These are phyloP conservation scores for Austrolebias charrua DNA, from an alignment of 2,797 vertebrate species.

Conservation along the genomic window DNA sequence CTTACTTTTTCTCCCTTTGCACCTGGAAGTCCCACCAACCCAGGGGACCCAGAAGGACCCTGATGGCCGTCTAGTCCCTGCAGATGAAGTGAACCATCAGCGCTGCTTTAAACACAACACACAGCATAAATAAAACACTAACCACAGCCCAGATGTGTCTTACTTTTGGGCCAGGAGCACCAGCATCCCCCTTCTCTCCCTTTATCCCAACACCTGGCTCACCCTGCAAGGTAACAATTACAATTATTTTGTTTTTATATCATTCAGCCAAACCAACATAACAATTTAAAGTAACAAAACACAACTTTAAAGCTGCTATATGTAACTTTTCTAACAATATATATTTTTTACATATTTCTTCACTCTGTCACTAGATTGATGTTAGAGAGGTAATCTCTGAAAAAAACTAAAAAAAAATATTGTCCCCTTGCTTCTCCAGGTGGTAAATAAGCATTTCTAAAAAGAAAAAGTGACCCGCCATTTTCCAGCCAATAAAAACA, in stretches of 20 bases:
- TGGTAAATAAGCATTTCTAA: too few relatives aligned
- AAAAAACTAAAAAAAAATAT: too few relatives aligned
- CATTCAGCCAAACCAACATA: too few relatives aligned
- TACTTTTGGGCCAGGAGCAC: conserved; percentile 69
- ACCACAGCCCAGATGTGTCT: conserved; percentile 9
- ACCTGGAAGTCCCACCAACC: conserved; percentile 91
- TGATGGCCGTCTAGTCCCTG: conserved; percentile 76
- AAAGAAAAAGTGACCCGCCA: too few relatives aligned
- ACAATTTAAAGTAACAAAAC: too few relatives aligned
- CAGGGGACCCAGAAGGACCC: conserved; percentile 83
- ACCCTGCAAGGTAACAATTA: conserved; percentile 65
- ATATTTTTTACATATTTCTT: too few relatives aligned
- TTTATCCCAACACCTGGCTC: conserved; percentile 71
- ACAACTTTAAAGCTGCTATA: too few relatives aligned
- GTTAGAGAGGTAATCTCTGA: too few relatives aligned
- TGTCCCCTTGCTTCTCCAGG: too few relatives aligned
- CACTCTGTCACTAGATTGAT: too few relatives aligned
- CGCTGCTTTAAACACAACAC: neutral
- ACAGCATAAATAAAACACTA: neutral
- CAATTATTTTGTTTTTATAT: neutral
- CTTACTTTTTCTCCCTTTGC: conserved; percentile 94
- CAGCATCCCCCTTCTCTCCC: conserved; percentile 75
- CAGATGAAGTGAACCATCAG: conserved; percentile 12
- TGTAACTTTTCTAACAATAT: too few relatives aligned
- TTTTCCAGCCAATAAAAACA: too few relatives aligned